Evolutionary conservation across 1,140 invertebrate genomes (phyloP), one percentile per base, ranked within the genome.

Genomic region (Temnothorax curvispinosus): DNA sequence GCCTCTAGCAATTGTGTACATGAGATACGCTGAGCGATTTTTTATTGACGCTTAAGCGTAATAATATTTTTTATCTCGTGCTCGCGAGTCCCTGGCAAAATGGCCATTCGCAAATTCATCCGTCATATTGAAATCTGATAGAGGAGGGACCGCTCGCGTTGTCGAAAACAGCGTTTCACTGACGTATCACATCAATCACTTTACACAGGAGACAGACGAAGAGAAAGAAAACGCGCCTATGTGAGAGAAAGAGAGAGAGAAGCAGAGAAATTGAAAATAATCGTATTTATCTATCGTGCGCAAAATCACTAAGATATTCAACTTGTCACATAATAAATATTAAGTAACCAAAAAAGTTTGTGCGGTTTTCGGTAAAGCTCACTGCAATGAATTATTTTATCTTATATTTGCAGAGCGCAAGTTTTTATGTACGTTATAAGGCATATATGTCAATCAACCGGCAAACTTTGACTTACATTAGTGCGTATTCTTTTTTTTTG

Each of bases 81-180:
- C 44, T 87, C 44, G 27, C 13, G 60, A 41, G 56, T 62, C 38
- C 38, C 85, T 50, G 27, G 72, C 41, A 69, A 77, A 87, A 88
- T 87, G 65, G 41, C 54, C 60, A 91, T 91, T 91, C 74, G 54
- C 58, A 86, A 88, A 93, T 91, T 91, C 92, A 93, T 93, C 92
- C 90, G 87, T 93, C 91, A 93, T 91, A 91, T 90, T 87, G 88
- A 77, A 92, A 87, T 87, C 87, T 84, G 58, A 71, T 85, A 87
- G 88, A 88, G 58, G 35, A 87, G 41, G 67, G 80, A 62, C 35
- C 13, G 81, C 86, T 90, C 60, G 0, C 27, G 52, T 89, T 90
- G 91, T 93, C 91, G 90, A 92, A 92, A 92, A 92, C 90, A 87
- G 62, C 81, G 41, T 85, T 87, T 65, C 71, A 44, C 54, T 54